A percentile compares a stretch with the other conserved stretches of the same genome.
Evolutionary conservation across 1,140 invertebrate genomes (phyloP).

Genomic region (Holcopasites calliopsidis): DNA sequence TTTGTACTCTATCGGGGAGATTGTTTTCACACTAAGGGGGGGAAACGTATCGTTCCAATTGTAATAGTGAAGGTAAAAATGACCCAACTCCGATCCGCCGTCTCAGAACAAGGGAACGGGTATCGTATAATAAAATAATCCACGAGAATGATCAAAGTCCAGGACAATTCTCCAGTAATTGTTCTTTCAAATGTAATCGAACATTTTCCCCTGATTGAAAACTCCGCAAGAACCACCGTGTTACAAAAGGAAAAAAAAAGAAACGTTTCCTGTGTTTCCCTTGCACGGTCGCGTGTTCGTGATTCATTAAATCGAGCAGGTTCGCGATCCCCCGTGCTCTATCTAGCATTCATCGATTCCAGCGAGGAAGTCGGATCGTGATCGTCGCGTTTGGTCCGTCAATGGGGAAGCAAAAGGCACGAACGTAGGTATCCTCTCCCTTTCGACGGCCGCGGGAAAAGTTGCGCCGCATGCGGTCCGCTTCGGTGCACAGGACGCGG

Average conservation of each 20-base stretch:
- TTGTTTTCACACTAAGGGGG: neutral
- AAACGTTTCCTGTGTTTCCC: neutral
- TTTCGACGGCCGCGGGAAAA: conserved; percentile 27
- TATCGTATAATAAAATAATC: too few species aligned
- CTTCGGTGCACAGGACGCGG: neutral
- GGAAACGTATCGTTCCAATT: neutral
- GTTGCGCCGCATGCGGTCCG: conserved; percentile 37
- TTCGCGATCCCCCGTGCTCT: neutral
- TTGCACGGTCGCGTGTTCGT: neutral
- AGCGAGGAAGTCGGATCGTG: neutral
- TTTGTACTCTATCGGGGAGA: neutral
- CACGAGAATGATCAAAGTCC: too few species aligned
- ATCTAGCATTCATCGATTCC: conserved; percentile 37
- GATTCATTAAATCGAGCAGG: conserved; percentile 20
- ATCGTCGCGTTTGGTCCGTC: conserved; percentile 23
- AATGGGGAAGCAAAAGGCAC: conserved; percentile 29
- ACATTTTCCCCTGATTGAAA: too few species aligned
- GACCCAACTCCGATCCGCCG: too few species aligned
- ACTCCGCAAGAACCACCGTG: too few species aligned
- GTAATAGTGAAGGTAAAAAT: neutral
- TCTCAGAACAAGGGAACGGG: too few species aligned
- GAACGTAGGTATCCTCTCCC: conserved; percentile 1
- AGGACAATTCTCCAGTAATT: too few species aligned
- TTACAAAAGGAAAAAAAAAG: too few species aligned
- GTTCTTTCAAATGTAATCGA: too few species aligned